Evolutionary conservation across 92 coral and sea anemone species (phyloP).

Genomic region (Palythoa grandiflora): DNA sequence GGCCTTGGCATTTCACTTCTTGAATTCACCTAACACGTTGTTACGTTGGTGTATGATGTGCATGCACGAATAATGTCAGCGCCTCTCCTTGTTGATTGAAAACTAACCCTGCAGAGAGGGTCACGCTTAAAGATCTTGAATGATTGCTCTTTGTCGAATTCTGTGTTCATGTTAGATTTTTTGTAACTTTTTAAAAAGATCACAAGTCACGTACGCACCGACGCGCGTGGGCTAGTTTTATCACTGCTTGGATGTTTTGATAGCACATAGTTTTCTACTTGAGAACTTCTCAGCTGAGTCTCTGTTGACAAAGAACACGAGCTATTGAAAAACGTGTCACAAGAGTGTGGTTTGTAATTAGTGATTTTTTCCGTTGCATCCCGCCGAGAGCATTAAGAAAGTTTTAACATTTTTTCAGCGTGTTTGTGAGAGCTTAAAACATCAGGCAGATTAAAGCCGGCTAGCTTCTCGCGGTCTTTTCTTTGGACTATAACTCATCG

Average conservation of each 20-base stretch:
- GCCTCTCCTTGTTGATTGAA: too few species aligned
- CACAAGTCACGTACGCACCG: background rate
- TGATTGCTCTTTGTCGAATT: background rate
- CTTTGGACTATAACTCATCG: background rate
- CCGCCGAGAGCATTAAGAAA: background rate
- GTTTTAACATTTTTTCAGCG: background rate
- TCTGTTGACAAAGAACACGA: conserved; percentile 11
- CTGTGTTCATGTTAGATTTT: background rate
- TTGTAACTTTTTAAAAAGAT: background rate
- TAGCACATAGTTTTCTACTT: background rate
- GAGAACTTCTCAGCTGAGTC: background rate
- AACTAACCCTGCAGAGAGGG: background rate
- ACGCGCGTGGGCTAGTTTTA: background rate
- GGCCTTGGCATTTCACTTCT: too few species aligned
- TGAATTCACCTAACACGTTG: too few species aligned
- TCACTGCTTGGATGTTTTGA: background rate
- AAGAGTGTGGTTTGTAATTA: background rate
- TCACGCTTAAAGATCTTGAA: background rate
- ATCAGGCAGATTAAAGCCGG: background rate
- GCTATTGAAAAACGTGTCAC: background rate
- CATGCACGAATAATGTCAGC: too few species aligned
- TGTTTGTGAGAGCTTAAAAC: background rate
- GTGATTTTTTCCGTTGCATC: background rate
- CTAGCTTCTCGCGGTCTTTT: background rate
- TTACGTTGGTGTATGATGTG: too few species aligned